Evolutionary conservation across 2,888 invertebrate genomes (phyloP).

Genomic region (Ormyrus nitidulus): DNA sequence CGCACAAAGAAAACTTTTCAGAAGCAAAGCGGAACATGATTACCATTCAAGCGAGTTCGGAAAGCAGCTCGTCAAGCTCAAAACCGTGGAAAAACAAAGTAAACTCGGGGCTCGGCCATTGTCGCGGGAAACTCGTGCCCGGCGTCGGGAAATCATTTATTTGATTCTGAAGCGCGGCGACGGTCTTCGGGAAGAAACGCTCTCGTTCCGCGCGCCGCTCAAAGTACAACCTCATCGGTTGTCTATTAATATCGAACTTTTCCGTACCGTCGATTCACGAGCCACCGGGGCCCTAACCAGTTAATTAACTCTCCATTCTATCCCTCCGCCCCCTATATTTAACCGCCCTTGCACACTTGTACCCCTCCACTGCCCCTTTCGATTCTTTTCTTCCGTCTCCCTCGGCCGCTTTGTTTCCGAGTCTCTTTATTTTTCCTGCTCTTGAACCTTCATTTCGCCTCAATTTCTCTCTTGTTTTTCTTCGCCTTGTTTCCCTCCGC

Average conservation of each 20-base stretch:
- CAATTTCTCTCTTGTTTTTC: constrained; percentile 11
- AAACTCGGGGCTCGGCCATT: too few relatives aligned
- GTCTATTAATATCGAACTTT: constrained; percentile 55
- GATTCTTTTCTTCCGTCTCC: background rate
- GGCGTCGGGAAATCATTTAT: constrained; percentile 14
- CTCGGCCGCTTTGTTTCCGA: constrained; percentile 14
- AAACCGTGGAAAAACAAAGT: too few relatives aligned
- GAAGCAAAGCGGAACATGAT: too few relatives aligned
- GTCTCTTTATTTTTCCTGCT: constrained; percentile 35
- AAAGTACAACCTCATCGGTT: constrained; percentile 50
- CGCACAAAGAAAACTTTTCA: too few relatives aligned
- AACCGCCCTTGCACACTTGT: constrained; percentile 27
- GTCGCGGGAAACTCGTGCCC: too few relatives aligned
- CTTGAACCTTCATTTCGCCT: constrained; percentile 4
- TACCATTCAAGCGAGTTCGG: too few relatives aligned
- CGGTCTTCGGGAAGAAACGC: too few relatives aligned
- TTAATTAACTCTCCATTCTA: constrained; percentile 57
- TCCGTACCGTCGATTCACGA: constrained; percentile 32
- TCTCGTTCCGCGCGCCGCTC: background rate
- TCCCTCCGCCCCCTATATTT: constrained; percentile 20
- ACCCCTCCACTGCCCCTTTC: background rate
- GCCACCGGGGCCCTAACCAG: constrained; percentile 35
- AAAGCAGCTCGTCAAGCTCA: too few relatives aligned
- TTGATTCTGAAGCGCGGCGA: constrained; percentile 2
- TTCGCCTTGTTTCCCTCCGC: background rate